Base-by-base conservation (phyloP, 2,113 vertebrate species). In the Lagenorhynchus albirostris region DNA sequence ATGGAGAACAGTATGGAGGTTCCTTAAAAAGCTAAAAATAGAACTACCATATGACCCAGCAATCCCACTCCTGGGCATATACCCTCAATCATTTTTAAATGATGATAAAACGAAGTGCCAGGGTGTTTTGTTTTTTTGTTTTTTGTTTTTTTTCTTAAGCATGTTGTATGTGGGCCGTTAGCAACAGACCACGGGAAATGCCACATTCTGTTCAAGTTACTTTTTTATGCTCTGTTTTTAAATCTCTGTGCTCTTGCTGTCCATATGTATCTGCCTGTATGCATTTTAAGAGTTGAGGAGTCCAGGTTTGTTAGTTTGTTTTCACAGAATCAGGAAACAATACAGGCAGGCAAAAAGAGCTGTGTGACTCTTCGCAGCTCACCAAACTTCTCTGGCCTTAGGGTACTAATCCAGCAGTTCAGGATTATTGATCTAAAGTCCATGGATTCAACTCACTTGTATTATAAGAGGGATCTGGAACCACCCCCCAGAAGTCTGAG, bases 191-290 rank as follows among this genome's bases (percentile, higher is more conserved):
- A 97, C 98, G 90, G 97, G 97, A 98, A 96, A 98, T 97, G 97
- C 97, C 98, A 97, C 96, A 96, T 98, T 98, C 98, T 98, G 98
- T 97, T 97, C 97, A 62, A 97, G 97, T 97, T 98, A 58, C 98
- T 36, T 10, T 96, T 98, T 98, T 98, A 96, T 98, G 96, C 93
- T 92, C 81, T 92, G 77, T 71, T 95, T 95, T 97, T 95, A 98
- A 96, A 96, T 98, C 94, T 70, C 90, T 94, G 17, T 50, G 92
- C 97, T 98, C 96, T 97, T 85, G 77, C 95, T 93, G 90, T 90
- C 90, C 97, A 81, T 96, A 97, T 94, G 89, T 58, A 90, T 96
- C 89, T 93, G 60, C 55, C 65, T 97, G 29, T 91, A 82, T 93
- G 47, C 83, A 93, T 93, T 91, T 92, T 80, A 97, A 91, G 83